Evolutionary conservation across 2,888 invertebrate species (phyloP).

Genomic region (Aelia acuminata): DNA sequence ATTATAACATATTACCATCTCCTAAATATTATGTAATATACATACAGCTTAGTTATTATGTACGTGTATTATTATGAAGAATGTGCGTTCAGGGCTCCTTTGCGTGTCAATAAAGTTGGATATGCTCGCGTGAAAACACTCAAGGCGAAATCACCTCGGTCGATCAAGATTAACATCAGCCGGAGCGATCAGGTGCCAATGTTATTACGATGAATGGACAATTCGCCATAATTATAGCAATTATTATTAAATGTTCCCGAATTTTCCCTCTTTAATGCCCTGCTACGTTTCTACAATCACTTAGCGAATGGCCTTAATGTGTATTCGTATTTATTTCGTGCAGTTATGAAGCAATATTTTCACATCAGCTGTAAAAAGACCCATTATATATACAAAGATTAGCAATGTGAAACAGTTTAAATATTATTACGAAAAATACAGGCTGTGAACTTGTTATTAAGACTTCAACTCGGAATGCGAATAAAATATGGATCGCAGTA

Average conservation of each 20-base stretch:
- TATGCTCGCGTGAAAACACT: conserved; percentile 17
- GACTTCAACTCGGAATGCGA: not conserved
- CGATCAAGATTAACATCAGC: conserved; percentile 17
- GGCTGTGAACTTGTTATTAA: not conserved
- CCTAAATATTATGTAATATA: not conserved
- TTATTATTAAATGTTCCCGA: conserved; percentile 27
- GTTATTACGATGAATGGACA: conserved; percentile 40
- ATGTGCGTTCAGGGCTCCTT: not conserved
- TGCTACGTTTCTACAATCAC: conserved; percentile 26
- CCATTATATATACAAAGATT: too few species aligned
- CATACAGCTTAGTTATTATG: not conserved
- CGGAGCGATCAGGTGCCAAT: conserved; percentile 24
- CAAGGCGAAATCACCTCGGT: conserved; percentile 18
- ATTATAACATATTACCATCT: too few species aligned
- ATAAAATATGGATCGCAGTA: not conserved
- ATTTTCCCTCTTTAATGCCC: not conserved
- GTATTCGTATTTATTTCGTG: not conserved
- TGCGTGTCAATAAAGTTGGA: conserved; percentile 1
- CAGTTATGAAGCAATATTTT: conserved; percentile 18
- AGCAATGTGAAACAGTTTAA: conserved; percentile 4
- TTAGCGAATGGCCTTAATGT: conserved; percentile 22
- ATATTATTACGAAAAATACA: not conserved
- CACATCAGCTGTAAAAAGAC: not conserved
- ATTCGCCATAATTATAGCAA: conserved; percentile 26
- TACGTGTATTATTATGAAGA: not conserved